A percentile compares a stretch with the other conserved stretches of the same genome.
phyloP scores from a whole-genome alignment of 2,113 vertebrate genomes.

The Dicentrarchus labrax region DNA sequence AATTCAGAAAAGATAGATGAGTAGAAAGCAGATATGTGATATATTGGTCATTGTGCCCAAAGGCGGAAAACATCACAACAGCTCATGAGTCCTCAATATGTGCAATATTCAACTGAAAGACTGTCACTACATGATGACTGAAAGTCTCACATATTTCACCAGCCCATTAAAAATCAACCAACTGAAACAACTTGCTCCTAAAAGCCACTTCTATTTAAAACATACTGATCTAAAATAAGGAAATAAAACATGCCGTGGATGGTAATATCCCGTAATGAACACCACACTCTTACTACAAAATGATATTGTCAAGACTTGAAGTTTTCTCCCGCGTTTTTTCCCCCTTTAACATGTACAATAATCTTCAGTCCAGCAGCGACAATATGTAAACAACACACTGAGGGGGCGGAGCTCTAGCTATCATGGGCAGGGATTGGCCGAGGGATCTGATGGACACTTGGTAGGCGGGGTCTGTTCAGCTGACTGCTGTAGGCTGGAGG shows the following conservation, averaged over 20 bases:
- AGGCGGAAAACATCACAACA: slow-evolving; percentile 52
- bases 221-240: slow-evolving; percentile 29
- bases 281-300: slow-evolving; percentile 68
- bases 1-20: slow-evolving; percentile 54
- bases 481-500: slow-evolving; percentile 61
- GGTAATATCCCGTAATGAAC: slow-evolving; percentile 66
- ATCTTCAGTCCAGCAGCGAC: slow-evolving; percentile 74
- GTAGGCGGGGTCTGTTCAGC: slow-evolving; percentile 62
- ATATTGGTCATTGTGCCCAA: slow-evolving; percentile 49
- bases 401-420: slow-evolving; percentile 70
- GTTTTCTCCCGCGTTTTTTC: background rate
- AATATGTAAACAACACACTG: slow-evolving; percentile 85
- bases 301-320: slow-evolving; percentile 52
- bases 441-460: slow-evolving; percentile 49
- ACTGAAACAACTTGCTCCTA: slow-evolving; percentile 8
- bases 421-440: slow-evolving; percentile 55
- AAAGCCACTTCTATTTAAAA: slow-evolving; percentile 49
- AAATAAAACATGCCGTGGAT: slow-evolving; percentile 74
- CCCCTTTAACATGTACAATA: slow-evolving; percentile 25
- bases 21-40: slow-evolving; percentile 59
- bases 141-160: slow-evolving; percentile 31
- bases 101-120: slow-evolving; percentile 52
- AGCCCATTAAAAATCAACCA: slow-evolving; percentile 5
- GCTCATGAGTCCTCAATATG: slow-evolving; percentile 35
- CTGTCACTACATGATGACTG: slow-evolving; percentile 50